A percentile compares a stretch with the other conserved stretches of the same genome.
phyloP scores from a whole-genome alignment of 2,797 vertebrate genomes.

The Rhincodon typus region DNA sequence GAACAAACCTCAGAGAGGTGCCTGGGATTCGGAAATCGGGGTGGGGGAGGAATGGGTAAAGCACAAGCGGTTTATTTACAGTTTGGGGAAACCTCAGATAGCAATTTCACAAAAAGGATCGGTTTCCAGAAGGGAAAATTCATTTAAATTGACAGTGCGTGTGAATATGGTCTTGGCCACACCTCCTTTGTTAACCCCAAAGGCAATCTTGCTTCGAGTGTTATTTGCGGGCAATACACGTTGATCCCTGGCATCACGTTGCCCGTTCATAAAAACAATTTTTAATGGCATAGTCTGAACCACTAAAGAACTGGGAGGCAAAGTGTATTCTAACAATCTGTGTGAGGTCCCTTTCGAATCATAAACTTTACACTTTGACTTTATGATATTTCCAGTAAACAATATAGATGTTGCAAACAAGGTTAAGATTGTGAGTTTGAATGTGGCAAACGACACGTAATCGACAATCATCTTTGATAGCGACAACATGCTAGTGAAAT shows the following conservation, averaged over 20 bases:
- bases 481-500: too few relatives aligned
- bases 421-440: background rate
- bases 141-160: background rate
- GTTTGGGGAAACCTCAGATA: background rate
- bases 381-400: background rate
- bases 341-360: background rate
- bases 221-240: background rate
- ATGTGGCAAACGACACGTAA: too few relatives aligned
- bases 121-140: background rate
- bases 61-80: conserved; percentile 1
- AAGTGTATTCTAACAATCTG: background rate
- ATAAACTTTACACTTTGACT: background rate
- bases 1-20: background rate
- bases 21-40: background rate
- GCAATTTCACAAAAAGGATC: background rate
- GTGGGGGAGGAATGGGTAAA: background rate
- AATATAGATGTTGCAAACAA: background rate
- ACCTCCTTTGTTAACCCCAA: background rate
- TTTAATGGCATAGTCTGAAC: background rate
- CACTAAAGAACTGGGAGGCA: background rate
- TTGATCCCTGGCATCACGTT: background rate
- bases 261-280: background rate
- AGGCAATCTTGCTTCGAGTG: background rate
- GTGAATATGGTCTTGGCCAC: background rate
- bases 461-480: background rate